A percentile compares a stretch with the other conserved stretches of the same genome.
Conservation (phyloP, 2,888 invertebrate genomes). For the Napeogenes sylphis region DNA sequence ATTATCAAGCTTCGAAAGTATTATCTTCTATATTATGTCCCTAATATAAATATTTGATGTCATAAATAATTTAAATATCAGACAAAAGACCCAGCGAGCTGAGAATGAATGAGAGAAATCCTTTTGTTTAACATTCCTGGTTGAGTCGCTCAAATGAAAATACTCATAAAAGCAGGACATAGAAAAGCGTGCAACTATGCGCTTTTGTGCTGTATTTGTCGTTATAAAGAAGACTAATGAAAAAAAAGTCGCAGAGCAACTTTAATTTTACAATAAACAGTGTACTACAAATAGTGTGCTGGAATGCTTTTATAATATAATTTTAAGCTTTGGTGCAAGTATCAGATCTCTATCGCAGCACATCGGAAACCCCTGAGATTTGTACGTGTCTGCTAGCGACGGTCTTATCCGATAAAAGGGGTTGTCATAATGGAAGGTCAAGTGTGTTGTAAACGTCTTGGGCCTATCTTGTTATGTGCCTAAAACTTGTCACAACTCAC, state of each 20-base stretch:
- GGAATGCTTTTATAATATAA: neutral
- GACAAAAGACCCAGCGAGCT: slow-evolving; percentile 45
- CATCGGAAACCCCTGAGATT: slow-evolving; percentile 19
- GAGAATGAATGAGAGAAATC: slow-evolving; percentile 54
- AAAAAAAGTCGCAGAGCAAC: slow-evolving; percentile 7
- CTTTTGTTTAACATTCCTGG: slow-evolving; percentile 58
- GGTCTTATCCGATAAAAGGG: slow-evolving; percentile 10
- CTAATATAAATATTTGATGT: neutral
- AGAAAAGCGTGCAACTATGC: slow-evolving; percentile 63
- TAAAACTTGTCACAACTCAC: neutral
- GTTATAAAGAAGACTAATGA: too few relatives aligned
- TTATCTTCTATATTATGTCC: too few relatives aligned
- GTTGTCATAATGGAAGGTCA: slow-evolving; percentile 15
- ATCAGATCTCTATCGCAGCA: slow-evolving; percentile 13
- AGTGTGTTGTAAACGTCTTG: slow-evolving; percentile 3
- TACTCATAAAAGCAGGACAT: slow-evolving; percentile 49
- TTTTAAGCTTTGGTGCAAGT: neutral
- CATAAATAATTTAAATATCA: slow-evolving; percentile 20
- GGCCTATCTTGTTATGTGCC: slow-evolving; percentile 2
- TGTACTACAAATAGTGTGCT: slow-evolving; percentile 7
- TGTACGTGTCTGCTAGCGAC: slow-evolving; percentile 8
- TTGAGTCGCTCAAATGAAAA: slow-evolving; percentile 61
- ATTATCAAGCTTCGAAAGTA: too few relatives aligned
- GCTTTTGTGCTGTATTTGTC: slow-evolving; percentile 49
- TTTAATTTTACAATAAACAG: slow-evolving; percentile 14